These are phyloP conservation scores for Chiroxiphia lanceolata DNA, from an alignment of 2,797 vertebrate species.

Conservation along the genomic window DNA sequence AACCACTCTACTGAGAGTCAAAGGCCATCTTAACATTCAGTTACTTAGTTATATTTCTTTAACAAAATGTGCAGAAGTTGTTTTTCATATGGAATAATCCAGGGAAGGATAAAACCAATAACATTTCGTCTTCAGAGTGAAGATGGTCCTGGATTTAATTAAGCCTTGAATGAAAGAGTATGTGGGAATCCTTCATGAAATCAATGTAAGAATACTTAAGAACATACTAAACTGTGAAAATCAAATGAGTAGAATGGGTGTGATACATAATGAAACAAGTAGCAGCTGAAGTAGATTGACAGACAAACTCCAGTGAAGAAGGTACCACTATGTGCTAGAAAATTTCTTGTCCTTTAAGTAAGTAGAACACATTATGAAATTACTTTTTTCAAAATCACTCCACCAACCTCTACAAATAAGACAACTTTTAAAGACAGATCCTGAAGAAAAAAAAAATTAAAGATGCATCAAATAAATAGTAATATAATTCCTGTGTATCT, in stretches of 20 bases:
- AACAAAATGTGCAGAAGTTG: background rate
- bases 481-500: background rate
- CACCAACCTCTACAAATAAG: background rate
- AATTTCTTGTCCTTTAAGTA: background rate
- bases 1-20: background rate
- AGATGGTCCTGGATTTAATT: background rate
- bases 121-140: background rate
- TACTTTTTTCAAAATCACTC: background rate
- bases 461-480: background rate
- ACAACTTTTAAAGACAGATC: background rate
- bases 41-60: background rate
- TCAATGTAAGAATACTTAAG: background rate
- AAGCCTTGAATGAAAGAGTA: background rate
- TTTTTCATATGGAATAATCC: background rate
- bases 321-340: background rate
- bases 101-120: background rate
- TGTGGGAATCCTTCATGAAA: background rate
- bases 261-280: background rate
- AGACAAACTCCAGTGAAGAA: background rate
- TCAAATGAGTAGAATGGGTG: background rate
- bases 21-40: background rate
- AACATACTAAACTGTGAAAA: background rate
- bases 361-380: background rate
- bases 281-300: background rate
- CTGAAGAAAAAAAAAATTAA: background rate